Conservation (phyloP, 2,888 invertebrate genomes). For the Conchocele bisecta region DNA sequence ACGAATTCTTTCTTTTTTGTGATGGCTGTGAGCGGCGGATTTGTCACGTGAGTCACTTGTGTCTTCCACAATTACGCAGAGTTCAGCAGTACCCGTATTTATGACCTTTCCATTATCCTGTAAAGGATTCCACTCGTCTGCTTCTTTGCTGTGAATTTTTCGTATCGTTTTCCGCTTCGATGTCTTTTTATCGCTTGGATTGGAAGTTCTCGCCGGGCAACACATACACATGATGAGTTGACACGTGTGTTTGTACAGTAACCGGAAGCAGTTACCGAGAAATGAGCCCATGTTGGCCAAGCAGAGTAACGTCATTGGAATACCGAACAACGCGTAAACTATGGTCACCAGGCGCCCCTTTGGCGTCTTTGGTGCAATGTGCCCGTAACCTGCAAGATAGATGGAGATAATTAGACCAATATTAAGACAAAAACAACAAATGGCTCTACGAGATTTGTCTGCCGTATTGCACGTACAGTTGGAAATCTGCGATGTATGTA, state of each 20-base stretch:
- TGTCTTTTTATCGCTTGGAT: conserved; percentile 35
- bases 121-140: conserved; percentile 33
- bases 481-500: too few species aligned
- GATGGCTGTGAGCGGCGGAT: conserved; percentile 11
- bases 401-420: too few species aligned
- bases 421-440: too few species aligned
- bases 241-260: conserved; percentile 73
- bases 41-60: too few species aligned
- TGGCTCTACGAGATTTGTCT: too few species aligned
- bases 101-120: too few species aligned
- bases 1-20: conserved; percentile 67
- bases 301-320: conserved; percentile 75
- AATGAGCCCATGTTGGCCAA: conserved; percentile 74
- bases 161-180: conserved; percentile 21
- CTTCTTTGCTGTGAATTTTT: conserved; percentile 1
- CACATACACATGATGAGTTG: conserved; percentile 54
- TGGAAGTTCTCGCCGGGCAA: too few species aligned
- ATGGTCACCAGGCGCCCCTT: conserved; percentile 74
- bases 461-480: too few species aligned
- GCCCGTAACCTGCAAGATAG: conserved; percentile 78
- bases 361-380: conserved; percentile 75
- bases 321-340: conserved; percentile 76
- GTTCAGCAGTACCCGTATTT: not conserved
- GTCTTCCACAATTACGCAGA: conserved; percentile 14
- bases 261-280: conserved; percentile 74